Percentiles rank a stretch among this genome's conserved stretches.
Evolutionary conservation across 2,113 vertebrate genomes (phyloP).

Genomic region (Sciurus niger): DNA sequence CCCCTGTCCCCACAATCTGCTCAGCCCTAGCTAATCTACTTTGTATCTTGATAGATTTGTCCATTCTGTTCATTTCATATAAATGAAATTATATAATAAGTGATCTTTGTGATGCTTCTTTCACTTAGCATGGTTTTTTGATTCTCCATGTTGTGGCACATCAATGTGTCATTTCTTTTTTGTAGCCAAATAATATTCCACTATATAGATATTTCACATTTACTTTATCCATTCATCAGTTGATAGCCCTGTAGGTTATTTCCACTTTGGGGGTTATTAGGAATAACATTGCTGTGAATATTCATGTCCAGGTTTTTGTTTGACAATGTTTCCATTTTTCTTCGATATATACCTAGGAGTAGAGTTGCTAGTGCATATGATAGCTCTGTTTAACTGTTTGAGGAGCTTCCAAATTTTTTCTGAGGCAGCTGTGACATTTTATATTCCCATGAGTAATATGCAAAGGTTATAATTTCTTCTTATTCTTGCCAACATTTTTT

Average conservation of each 20-base stretch:
- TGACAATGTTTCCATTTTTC: no score
- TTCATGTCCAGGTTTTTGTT: no score
- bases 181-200: background rate
- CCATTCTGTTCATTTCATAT: background rate
- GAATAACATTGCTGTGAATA: no score
- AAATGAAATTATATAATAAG: background rate
- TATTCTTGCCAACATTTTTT: background rate
- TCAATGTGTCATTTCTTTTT: background rate
- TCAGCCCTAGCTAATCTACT: background rate
- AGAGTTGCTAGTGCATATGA: background rate
- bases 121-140: background rate
- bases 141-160: background rate
- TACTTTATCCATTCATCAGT: background rate
- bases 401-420: conserved; percentile 6
- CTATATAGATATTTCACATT: background rate
- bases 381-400: conserved; percentile 19
- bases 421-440: background rate
- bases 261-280: no score
- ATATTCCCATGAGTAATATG: background rate
- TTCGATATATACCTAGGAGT: background rate
- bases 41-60: background rate
- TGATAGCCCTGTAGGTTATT: background rate
- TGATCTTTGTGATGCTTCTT: background rate
- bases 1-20: background rate
- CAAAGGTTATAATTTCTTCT: background rate